These are phyloP conservation scores for Cepaea nemoralis DNA, from an alignment of 1,140 invertebrate species.

Conservation along the genomic window DNA sequence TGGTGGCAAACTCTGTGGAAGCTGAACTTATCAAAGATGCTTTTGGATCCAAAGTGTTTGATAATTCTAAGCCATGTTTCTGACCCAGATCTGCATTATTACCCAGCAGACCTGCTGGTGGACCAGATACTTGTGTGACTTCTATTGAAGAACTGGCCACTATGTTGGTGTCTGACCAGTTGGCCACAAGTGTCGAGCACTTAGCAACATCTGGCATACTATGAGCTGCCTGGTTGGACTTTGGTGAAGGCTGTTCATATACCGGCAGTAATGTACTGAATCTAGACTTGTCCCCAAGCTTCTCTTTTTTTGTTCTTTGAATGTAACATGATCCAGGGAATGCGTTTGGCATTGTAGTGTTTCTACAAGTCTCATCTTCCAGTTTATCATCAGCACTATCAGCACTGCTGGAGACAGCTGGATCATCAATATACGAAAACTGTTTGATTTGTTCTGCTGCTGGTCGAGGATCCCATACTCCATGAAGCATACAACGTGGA, in stretches of 20 bases:
- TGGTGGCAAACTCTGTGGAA: background rate
- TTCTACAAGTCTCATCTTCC: background rate
- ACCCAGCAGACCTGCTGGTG: background rate
- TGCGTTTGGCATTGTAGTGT: background rate
- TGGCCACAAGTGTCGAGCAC: background rate
- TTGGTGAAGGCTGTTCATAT: background rate
- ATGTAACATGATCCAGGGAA: background rate
- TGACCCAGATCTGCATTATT: background rate
- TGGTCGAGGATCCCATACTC: too few species aligned
- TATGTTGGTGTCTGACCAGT: background rate
- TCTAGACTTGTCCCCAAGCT: background rate
- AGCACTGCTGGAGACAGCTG: background rate
- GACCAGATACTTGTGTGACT: background rate
- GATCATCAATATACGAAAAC: background rate
- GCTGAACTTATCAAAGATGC: background rate
- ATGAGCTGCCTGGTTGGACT: background rate
- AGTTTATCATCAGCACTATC: background rate
- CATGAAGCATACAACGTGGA: background rate
- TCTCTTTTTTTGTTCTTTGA: background rate
- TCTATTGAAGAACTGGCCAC: background rate
- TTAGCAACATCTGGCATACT: background rate
- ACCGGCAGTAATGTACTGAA: background rate
- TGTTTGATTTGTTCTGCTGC: background rate
- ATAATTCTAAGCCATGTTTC: background rate
- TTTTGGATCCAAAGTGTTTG: background rate